Conservation (phyloP, 2,888 invertebrate genomes). For the Strigamia transsilvanica region DNA sequence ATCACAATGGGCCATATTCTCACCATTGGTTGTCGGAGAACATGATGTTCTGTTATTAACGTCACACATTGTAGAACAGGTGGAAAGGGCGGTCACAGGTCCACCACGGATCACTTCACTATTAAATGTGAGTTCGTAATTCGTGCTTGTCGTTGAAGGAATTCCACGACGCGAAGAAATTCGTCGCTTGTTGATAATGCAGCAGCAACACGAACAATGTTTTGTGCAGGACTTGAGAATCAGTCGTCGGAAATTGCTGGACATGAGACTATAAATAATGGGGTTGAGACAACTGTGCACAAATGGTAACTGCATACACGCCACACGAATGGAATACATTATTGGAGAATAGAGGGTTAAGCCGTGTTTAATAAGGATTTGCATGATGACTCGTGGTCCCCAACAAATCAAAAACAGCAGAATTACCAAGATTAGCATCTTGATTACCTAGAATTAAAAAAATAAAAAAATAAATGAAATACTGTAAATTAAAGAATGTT, state of each 20-base stretch:
- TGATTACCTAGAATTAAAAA: constrained; percentile 63
- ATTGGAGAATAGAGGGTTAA: constrained; percentile 48
- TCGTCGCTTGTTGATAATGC: constrained; percentile 35
- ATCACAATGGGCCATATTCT: constrained; percentile 53
- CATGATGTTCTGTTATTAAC: constrained; percentile 55
- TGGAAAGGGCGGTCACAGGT: constrained; percentile 13
- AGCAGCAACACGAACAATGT: constrained; percentile 53
- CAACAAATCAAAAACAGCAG: constrained; percentile 63
- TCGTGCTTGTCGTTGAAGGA: constrained; percentile 20
- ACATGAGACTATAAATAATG: constrained; percentile 62
- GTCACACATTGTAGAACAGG: constrained; percentile 30
- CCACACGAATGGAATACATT: constrained; percentile 57
- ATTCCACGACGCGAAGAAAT: not conserved
- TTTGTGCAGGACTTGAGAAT: constrained; percentile 54
- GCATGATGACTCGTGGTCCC: constrained; percentile 59
- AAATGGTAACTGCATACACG: constrained; percentile 59
- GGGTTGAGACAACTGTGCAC: constrained; percentile 60
- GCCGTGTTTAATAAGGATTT: constrained; percentile 56
- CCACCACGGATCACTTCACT: constrained; percentile 45
- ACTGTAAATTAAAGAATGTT: too few relatives aligned
- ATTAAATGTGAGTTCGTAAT: constrained; percentile 55
- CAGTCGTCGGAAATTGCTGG: constrained; percentile 60
- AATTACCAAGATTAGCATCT: constrained; percentile 64
- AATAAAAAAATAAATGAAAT: not conserved
- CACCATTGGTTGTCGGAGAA: constrained; percentile 55